Base-by-base conservation (phyloP, 2,888 invertebrate genomes). In the Alitta virens region DNA sequence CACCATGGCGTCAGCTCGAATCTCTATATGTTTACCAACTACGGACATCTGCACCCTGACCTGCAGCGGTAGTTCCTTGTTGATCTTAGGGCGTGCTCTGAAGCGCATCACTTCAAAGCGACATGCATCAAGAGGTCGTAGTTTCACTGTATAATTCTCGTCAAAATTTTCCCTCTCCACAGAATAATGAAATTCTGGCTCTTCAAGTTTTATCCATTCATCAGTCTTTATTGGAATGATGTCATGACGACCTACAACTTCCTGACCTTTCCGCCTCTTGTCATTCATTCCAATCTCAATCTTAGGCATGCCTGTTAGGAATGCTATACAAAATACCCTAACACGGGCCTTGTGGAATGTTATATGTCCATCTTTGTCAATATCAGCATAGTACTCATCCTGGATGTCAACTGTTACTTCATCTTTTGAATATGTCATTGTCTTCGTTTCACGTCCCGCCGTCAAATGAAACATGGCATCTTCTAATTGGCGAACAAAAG, bases 221-320 rank as follows among this genome's bases (percentile, higher is more conserved):
- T 99, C 99, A 0, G 99, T 99, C 68, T 80, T 79, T 23, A 82
- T 78, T 24, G 99, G 98, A 80, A 99, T 95, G 81, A 99, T 99
- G 84, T 99, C 99, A 83, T 97, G 96, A 2, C 99, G 87, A 0
- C 99, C 96, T 1, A 99, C 99, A 58, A 99, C 96, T 86, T 99
- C 99, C 83, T 91, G 91, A n/a, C 98, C 98, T 83, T 96, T 94
- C n/a, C 97, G 87, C 82, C 93, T 88, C 86, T 94, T 88, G 83
- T 99, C 99, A 83, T 99, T 99, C 62, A 99, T 88, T 2, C 99
- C 99, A 72, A 99, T 85, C 84, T 99, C 99, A 69, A 98, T 89
- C 78, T 91, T 91, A 2, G 98, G 98, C 91, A 83, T 78, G 88
- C 91, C 94, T 72, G 95, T 92, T 18, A 99, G 86, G 83, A 99